Evolutionary conservation across 1,140 invertebrate species (phyloP).

Genomic region (Procambarus clarkii): DNA sequence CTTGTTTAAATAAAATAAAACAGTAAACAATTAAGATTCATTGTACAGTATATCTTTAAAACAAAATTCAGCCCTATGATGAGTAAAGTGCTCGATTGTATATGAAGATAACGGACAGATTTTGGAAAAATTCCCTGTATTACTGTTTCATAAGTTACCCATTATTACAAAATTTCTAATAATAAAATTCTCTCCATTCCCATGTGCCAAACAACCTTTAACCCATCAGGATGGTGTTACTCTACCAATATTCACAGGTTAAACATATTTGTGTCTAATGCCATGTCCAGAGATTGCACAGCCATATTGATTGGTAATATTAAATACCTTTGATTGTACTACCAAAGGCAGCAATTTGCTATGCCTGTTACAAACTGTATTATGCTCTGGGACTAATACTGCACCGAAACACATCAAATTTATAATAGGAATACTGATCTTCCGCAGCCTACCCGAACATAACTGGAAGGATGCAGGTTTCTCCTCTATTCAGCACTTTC

Average conservation of each 20-base stretch:
- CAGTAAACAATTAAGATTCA: too few relatives aligned
- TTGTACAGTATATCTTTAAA: too few relatives aligned
- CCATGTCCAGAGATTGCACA: not conserved
- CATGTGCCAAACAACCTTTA: constrained; percentile 40
- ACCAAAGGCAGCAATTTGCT: not conserved
- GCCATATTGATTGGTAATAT: not conserved
- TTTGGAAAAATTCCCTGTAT: not conserved
- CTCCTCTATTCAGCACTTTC: not conserved
- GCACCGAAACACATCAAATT: not conserved
- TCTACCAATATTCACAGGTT: constrained; percentile 25
- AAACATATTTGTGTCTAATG: not conserved
- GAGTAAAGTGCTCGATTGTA: too few relatives aligned
- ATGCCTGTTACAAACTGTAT: constrained; percentile 5
- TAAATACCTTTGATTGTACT: not conserved
- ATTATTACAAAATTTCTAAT: not conserved
- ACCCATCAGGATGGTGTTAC: constrained; percentile 26
- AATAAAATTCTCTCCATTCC: constrained; percentile 14
- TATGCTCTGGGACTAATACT: not conserved
- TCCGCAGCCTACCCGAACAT: not conserved
- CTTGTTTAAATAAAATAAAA: too few relatives aligned
- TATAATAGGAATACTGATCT: not conserved
- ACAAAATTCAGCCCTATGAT: too few relatives aligned
- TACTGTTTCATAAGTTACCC: not conserved
- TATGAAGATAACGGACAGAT: too few relatives aligned
- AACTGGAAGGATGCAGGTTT: not conserved